Evolutionary conservation across 1,140 invertebrate genomes (phyloP), one percentile per base, ranked within the genome.

Genomic region (Brachionus sp.): DNA sequence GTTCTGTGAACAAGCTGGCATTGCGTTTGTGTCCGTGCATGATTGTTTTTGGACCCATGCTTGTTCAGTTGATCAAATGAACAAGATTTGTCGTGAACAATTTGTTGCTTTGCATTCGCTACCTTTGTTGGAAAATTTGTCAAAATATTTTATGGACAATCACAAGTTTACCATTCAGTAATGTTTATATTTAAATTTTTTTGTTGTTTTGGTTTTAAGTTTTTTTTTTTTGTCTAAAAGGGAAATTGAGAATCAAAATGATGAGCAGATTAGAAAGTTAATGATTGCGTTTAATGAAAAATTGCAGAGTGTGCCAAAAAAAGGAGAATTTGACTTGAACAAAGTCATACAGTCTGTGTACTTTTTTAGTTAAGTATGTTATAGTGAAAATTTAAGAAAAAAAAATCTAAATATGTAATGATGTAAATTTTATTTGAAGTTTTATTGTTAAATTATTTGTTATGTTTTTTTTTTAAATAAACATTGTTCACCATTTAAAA

Each of bases 11-110:
- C 89, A 92, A 37, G 90, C 90, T 23, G 94, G 93, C 2, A 91
- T 98, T 29, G 94, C 94, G 39, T 99, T 96, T 91, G 95, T 95
- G 3, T 97, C 97, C 0, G 96, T 99, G 12, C 98, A 99, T 88
- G 98, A 99, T 90, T 99, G 97, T 88, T 99, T 93, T 90, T 99
- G 98, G 98, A 99, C 97, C 7, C 98, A 99, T 90, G 92, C 97
- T 0, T 92, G 90, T 82, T 92, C 93, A 77, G 94, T 98, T 19
- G 92, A 94, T 80, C 88, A 90, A 23, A 96, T 99, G 95, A 98
- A 96, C 89, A 92, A 94, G 92, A 93, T 96, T 77, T 98, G 96
- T 86, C 91, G 97, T 50, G 92, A 99, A 87, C 95, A 99, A 89
- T 99, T 99, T 90, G 93, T 98, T 10, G 92, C 93, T 0, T 90